phyloP scores from a whole-genome alignment of 2,113 vertebrate species.

The Ageneiosus marmoratus region DNA sequence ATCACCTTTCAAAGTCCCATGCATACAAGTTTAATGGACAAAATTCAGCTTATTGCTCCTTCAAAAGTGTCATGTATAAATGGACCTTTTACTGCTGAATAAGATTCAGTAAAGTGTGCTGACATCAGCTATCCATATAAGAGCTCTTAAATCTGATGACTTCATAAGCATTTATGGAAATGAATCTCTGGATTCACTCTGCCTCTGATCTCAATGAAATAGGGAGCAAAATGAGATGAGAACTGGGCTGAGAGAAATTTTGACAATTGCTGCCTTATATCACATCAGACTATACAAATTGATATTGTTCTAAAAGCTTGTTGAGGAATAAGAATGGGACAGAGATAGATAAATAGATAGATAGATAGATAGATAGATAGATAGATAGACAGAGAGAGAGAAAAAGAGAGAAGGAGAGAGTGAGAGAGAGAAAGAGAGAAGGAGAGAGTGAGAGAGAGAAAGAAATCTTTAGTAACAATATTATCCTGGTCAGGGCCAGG shows the following conservation, averaged over 20 bases:
- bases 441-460: slow-evolving; percentile 3
- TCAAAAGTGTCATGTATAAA: slow-evolving; percentile 9
- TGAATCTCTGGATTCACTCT: slow-evolving; percentile 33
- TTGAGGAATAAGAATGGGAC: slow-evolving; percentile 16
- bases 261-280: slow-evolving; percentile 46
- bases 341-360: no score
- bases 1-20: background rate
- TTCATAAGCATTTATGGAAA: slow-evolving; percentile 47
- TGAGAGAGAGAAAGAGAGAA: background rate
- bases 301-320: slow-evolving; percentile 41
- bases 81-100: slow-evolving; percentile 19
- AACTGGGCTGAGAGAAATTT: slow-evolving; percentile 5
- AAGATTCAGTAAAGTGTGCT: slow-evolving; percentile 33
- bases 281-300: slow-evolving; percentile 46
- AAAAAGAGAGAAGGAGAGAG: background rate
- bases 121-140: slow-evolving; percentile 18
- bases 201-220: slow-evolving; percentile 47
- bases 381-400: background rate
- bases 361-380: background rate
- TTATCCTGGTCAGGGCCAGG: background rate
- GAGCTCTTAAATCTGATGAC: slow-evolving; percentile 27
- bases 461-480: background rate
- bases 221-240: slow-evolving; percentile 41
- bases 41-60: slow-evolving; percentile 23
- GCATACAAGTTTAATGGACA: slow-evolving; percentile 8